phyloP scores from a whole-genome alignment of 2,113 vertebrate species.

The Crotalus viridis region DNA sequence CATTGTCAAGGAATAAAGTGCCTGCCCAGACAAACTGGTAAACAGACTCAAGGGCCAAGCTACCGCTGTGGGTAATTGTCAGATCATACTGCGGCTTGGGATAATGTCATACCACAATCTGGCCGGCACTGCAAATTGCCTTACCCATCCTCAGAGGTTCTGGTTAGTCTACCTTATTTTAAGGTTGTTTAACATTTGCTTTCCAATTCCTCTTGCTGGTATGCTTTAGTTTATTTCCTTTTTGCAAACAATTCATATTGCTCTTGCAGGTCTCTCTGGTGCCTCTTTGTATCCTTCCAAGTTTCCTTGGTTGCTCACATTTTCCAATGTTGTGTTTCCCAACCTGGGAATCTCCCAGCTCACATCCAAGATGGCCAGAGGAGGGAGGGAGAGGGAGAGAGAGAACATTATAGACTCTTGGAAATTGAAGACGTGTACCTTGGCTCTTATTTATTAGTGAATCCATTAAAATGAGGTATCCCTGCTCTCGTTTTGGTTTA shows the following conservation, averaged over 20 bases:
- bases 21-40: conserved; percentile 47
- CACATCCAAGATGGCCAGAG: not conserved
- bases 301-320: not conserved
- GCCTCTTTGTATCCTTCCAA: not conserved
- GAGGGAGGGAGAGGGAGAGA: too few species aligned
- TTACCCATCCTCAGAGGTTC: not conserved
- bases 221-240: not conserved
- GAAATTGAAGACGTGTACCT: not conserved
- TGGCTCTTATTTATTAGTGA: not conserved
- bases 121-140: not conserved
- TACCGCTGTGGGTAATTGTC: conserved; percentile 18
- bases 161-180: not conserved
- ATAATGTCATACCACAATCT: not conserved
- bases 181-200: not conserved
- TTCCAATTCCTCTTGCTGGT: not conserved
- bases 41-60: conserved; percentile 45
- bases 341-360: not conserved
- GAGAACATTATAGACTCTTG: too few species aligned
- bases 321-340: not conserved
- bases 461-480: not conserved
- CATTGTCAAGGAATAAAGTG: conserved; percentile 40
- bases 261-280: not conserved
- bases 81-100: not conserved
- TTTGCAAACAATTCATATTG: not conserved
- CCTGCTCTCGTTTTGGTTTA: not conserved